These are phyloP conservation scores for Blastobasis adustella DNA, from an alignment of 2,888 invertebrate species.

Conservation along the genomic window DNA sequence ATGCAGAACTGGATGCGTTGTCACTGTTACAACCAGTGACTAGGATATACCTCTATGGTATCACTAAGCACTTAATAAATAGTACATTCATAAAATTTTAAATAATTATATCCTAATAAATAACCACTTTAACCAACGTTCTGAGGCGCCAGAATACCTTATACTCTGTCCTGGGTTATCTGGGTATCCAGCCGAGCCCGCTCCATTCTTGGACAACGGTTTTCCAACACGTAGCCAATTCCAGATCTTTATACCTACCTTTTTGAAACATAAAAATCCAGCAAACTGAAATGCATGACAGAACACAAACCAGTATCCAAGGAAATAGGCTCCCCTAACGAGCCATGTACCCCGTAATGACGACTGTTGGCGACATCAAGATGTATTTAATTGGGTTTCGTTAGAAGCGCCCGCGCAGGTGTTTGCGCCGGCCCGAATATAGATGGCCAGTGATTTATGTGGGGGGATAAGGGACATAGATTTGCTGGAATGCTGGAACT, in stretches of 20 bases:
- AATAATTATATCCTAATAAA: too few species aligned
- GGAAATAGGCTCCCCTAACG: conserved; percentile 39
- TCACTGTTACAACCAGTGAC: too few species aligned
- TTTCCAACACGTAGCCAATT: too few species aligned
- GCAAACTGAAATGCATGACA: conserved; percentile 10
- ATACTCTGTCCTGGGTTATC: too few species aligned
- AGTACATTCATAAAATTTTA: too few species aligned
- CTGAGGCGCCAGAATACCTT: too few species aligned
- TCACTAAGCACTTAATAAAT: too few species aligned
- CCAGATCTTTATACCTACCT: neutral
- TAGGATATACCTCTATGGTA: too few species aligned
- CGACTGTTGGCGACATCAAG: conserved; percentile 54
- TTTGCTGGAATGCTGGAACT: conserved; percentile 8
- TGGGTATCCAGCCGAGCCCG: too few species aligned
- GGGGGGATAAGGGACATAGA: conserved; percentile 10
- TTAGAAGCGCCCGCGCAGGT: conserved; percentile 50
- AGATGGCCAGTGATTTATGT: conserved; percentile 57
- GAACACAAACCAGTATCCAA: conserved; percentile 35
- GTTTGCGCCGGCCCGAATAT: conserved; percentile 46
- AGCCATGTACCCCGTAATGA: conserved; percentile 57
- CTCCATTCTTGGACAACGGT: too few species aligned
- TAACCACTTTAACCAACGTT: too few species aligned
- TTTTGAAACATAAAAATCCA: neutral
- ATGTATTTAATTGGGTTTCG: conserved; percentile 70
- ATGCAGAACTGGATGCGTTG: too few species aligned